A percentile compares a stretch with the other conserved stretches of the same genome.
phyloP scores from a whole-genome alignment of 2,888 invertebrate species.

The Chrysolina oricalcia region DNA sequence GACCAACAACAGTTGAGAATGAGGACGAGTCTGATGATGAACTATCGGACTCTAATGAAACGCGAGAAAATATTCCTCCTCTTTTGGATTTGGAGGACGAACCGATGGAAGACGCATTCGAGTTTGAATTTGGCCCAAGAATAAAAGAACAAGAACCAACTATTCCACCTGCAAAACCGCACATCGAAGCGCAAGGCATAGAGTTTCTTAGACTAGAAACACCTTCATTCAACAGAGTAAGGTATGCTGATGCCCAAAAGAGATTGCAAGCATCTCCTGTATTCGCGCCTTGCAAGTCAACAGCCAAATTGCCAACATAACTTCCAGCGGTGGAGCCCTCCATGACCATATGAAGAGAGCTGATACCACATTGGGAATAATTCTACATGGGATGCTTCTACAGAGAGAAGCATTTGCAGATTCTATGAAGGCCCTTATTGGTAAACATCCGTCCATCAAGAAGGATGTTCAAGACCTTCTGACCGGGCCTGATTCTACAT shows the following conservation, averaged over 20 bases:
- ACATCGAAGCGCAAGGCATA: slow-evolving; percentile 40
- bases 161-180: slow-evolving; percentile 8
- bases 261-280: slow-evolving; percentile 30
- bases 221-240: slow-evolving; percentile 21
- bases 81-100: too few species aligned
- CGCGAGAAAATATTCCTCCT: too few species aligned
- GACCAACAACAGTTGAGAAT: too few species aligned
- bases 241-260: slow-evolving; percentile 38
- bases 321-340: too few species aligned
- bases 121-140: too few species aligned
- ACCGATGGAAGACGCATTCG: too few species aligned
- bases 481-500: not conserved
- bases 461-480: not conserved
- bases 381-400: slow-evolving; percentile 4
- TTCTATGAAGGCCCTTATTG: slow-evolving; percentile 4
- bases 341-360: too few species aligned
- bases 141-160: too few species aligned
- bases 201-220: slow-evolving; percentile 38
- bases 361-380: too few species aligned
- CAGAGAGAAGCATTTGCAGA: slow-evolving; percentile 6
- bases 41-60: too few species aligned
- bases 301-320: not conserved
- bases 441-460: too few species aligned
- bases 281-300: slow-evolving; percentile 32
- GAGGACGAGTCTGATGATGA: too few species aligned